Percentiles rank a stretch among this genome's conserved stretches.
Evolutionary conservation across 2,113 vertebrate genomes (phyloP).

Genomic region (Prinia subflava): DNA sequence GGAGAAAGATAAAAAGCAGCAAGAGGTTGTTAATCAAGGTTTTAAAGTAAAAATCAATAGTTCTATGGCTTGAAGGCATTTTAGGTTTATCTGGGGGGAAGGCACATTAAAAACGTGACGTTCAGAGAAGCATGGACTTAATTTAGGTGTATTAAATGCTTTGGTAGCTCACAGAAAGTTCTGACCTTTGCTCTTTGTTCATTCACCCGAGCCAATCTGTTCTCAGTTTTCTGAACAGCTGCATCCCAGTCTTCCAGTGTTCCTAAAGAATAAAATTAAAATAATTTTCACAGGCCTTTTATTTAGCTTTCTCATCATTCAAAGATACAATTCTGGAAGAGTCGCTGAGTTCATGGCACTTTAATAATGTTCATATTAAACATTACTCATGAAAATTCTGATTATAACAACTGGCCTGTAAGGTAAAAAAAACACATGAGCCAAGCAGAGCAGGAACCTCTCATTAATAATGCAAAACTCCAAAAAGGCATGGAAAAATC

Average conservation of each 20-base stretch:
- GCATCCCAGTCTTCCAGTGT: slow-evolving; percentile 93
- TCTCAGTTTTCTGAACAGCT: slow-evolving; percentile 91
- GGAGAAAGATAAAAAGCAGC: neutral
- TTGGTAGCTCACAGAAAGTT: neutral
- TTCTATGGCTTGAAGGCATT: neutral
- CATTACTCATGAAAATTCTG: neutral
- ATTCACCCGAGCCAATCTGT: slow-evolving; percentile 83
- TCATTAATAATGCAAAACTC: neutral
- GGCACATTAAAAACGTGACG: neutral
- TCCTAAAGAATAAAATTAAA: slow-evolving; percentile 66
- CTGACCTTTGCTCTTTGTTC: slow-evolving; percentile 89
- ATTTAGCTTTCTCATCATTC: neutral
- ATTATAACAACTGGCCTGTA: neutral
- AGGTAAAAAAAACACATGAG: neutral
- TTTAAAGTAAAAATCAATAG: neutral
- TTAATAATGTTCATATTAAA: neutral
- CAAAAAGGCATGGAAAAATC: neutral
- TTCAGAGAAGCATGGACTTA: neutral
- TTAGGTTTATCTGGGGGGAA: neutral
- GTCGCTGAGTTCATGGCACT: neutral
- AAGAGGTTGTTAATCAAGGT: neutral
- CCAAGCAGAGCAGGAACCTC: neutral
- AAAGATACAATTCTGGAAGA: neutral
- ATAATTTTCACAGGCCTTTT: neutral
- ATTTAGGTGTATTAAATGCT: neutral